Conservation (phyloP, 2,888 invertebrate genomes). For the Philereme transversata region DNA sequence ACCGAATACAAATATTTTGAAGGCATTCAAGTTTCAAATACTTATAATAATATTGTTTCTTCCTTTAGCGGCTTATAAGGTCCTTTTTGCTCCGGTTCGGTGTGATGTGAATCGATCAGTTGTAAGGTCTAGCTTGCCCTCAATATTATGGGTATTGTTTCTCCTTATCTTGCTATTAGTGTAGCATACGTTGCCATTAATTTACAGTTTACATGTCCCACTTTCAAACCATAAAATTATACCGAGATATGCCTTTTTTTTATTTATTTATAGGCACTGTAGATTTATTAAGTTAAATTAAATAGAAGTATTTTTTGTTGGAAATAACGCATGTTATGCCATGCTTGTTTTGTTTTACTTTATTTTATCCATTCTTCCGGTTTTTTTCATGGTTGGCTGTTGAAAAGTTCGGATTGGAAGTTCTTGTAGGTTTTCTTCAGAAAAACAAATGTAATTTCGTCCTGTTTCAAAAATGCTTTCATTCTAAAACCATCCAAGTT, state of each 20-base stretch:
- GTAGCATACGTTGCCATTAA: slow-evolving; percentile 55
- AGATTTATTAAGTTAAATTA: slow-evolving; percentile 6
- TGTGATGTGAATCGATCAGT: slow-evolving; percentile 5
- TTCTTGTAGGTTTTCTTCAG: background rate
- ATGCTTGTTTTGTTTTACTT: too few relatives aligned
- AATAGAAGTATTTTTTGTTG: too few relatives aligned
- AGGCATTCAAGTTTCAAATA: too few relatives aligned
- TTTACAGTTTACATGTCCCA: slow-evolving; percentile 66
- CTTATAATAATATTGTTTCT: too few relatives aligned
- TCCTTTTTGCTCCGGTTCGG: background rate
- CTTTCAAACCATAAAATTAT: slow-evolving; percentile 56
- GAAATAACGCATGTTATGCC: too few relatives aligned
- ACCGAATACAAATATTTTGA: too few relatives aligned
- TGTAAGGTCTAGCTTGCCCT: slow-evolving; percentile 55
- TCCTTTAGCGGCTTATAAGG: too few relatives aligned
- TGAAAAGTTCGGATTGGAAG: background rate
- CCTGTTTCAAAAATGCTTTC: background rate
- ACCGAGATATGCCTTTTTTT: slow-evolving; percentile 30
- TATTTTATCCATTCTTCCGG: background rate
- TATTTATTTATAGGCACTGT: slow-evolving; percentile 22
- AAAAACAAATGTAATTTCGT: too few relatives aligned
- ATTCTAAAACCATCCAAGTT: background rate
- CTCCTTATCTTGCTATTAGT: slow-evolving; percentile 66
- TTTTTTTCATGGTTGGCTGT: background rate
- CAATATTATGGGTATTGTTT: slow-evolving; percentile 63